Evolutionary conservation across 2,113 vertebrate species (phyloP), one percentile per base, ranked within the genome.

Genomic region (Leuciscus idus): DNA sequence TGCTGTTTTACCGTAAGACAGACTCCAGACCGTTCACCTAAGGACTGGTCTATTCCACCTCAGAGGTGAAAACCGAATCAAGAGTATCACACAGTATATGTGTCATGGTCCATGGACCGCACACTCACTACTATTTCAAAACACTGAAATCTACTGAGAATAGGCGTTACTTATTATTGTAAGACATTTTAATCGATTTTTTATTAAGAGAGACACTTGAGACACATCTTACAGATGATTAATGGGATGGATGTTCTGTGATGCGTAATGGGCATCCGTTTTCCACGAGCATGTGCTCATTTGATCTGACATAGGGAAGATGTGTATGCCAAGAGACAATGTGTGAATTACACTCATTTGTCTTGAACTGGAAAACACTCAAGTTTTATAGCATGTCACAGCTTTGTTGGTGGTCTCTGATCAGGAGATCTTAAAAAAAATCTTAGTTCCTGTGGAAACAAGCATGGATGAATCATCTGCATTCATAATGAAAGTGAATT

Each of bases 81-180:
- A 48, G 43, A 64, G 12, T 30, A 68, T 23, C 26, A 33, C 2
- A 30, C 8, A 55, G 46, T 28, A 28, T 7, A 23, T 52, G 10
- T 19, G 3, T 52, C 62, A 73, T 55, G 21, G 23, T 46, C 21
- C 36, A 39, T 1, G 57, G 33, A n/a, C 33, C 57, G 0, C 21
- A 81, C 59, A 81, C 19, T 52, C 46, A 23, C 15, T 26, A 80
- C 19, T 55, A 70, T 70, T 70, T 83, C 81, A 55, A 70, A 83
- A 83, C 48, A 52, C 19, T 0, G 0, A 43, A 73, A 36, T 73
- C 81, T 39, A 12, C 28, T 10, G 66, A 83, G 81, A 55, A 43
- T 83, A 83, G 81, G 81, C 26, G 66, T 83, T 83, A 57, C 68
- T 55, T 83, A 83, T 83, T 72, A 73, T 83, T 83, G 10, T 50